Evolutionary conservation across 2,113 vertebrate species (phyloP), one percentile per base, ranked within the genome.

Genomic region (Coregonus clupeaformis): DNA sequence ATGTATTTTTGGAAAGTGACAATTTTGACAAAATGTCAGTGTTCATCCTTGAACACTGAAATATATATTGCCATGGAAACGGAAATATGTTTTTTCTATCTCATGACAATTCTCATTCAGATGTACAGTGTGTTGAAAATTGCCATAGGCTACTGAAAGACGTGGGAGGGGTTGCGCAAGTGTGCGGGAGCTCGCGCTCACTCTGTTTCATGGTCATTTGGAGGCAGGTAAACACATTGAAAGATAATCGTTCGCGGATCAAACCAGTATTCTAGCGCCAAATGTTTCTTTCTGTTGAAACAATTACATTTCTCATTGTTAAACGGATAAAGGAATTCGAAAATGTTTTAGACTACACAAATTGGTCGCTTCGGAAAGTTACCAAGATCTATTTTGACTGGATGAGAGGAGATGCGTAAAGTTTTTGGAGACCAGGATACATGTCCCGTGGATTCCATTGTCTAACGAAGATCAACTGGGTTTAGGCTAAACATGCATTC

Each of bases 11-110:
- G 6, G 30, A 62, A 36, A 63, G 36, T 9, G 45, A 1, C 9
- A 24, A 42, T 75, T 55, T 69, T 49, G 6, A 45, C 13, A 60
- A 42, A 77, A 30, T 47, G 72, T 77, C 78, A 80, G 79, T 84
- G 47, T 80, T 77, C 77, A 79, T 82, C 80, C 79, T 83, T 75
- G 84, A 47, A 52, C 49, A 5, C 49, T 83, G 83, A 87, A 90
- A 86, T 85, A 87, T 29, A 79, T 80, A 92, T 92, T 85, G 82
- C 91, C 87, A 92, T 92, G 91, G 91, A 79, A 91, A 93, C 92
- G 36, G 36, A 42, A 42, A 12, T 42, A 42, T 74, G 85, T 68
- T 85, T 82, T 86, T 86, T 84, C 84, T 82, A 84, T 84, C 87
- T 82, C 80, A 52, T 81, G 70, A 55, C 83, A 80, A 73, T 85